phyloP scores from a whole-genome alignment of 2,797 vertebrate genomes.

The Eptatretus atami region DNA sequence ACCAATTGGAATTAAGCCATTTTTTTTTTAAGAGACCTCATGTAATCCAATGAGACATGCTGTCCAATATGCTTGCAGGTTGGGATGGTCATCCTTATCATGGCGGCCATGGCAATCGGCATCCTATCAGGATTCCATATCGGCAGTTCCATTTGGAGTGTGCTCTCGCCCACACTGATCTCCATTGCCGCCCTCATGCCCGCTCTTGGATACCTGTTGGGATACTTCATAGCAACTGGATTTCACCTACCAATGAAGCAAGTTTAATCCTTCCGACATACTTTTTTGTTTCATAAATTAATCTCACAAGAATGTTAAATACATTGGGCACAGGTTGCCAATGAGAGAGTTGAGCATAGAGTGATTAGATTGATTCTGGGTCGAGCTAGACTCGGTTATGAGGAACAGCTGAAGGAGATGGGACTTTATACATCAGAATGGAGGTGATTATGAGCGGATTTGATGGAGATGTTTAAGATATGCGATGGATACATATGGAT shows the following conservation, averaged over 20 bases:
- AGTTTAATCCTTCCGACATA: constrained; percentile 7
- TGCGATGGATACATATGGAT: no score
- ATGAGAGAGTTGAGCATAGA: no score
- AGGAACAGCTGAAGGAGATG: no score
- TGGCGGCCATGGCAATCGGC: constrained; percentile 13
- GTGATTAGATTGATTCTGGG: no score
- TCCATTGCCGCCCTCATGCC: constrained; percentile 27
- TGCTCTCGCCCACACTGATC: constrained; percentile 20
- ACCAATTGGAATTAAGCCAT: no score
- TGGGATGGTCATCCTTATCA: constrained; percentile 17
- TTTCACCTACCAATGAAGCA: constrained; percentile 23
- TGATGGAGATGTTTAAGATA: no score
- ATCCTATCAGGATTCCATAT: constrained; percentile 14
- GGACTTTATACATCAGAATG: no score
- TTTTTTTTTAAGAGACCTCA: no score
- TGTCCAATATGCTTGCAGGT: constrained; percentile 13
- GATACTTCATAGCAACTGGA: constrained; percentile 21
- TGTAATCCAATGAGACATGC: no score
- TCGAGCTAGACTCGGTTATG: no score
- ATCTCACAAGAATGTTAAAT: neutral
- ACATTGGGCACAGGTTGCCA: neutral
- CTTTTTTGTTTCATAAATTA: neutral
- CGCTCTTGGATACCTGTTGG: constrained; percentile 23
- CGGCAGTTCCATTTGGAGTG: constrained; percentile 14
- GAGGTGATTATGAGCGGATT: no score